phyloP scores from a whole-genome alignment of 2,797 vertebrate species.

The Phalloptychus januarius region DNA sequence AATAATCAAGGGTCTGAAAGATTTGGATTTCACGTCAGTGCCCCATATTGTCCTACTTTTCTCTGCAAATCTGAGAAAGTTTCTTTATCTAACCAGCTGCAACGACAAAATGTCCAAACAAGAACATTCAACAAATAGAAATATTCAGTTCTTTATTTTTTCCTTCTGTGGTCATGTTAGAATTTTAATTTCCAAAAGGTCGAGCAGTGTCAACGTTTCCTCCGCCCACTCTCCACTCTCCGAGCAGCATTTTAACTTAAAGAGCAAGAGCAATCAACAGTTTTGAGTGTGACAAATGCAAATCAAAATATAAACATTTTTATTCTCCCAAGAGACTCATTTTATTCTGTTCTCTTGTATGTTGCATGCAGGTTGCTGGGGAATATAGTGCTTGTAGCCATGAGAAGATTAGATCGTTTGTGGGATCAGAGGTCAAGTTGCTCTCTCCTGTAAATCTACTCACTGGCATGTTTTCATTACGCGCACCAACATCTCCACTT shows the following conservation, averaged over 20 bases:
- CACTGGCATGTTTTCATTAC: constrained; percentile 79
- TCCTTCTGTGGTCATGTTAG: background rate
- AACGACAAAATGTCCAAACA: background rate
- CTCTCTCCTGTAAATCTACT: constrained; percentile 78
- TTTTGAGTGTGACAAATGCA: constrained; percentile 14
- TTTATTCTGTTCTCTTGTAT: constrained; percentile 15
- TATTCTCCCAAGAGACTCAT: constrained; percentile 6
- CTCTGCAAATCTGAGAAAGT: background rate
- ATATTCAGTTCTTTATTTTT: background rate
- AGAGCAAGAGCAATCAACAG: constrained; percentile 30
- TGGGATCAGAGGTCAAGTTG: constrained; percentile 72
- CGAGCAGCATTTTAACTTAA: constrained; percentile 32
- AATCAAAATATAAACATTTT: constrained; percentile 20
- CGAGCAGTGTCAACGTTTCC: constrained; percentile 15
- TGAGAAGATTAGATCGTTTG: constrained; percentile 70
- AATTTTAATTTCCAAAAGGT: constrained; percentile 9
- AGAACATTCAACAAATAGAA: background rate
- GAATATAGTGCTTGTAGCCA: constrained; percentile 38
- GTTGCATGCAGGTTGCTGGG: constrained; percentile 8
- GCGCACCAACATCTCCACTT: constrained; percentile 62
- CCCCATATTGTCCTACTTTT: background rate
- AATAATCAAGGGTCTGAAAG: background rate
- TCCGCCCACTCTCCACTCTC: constrained; percentile 32
- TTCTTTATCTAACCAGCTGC: background rate
- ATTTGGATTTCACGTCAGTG: background rate